A percentile compares a stretch with the other conserved stretches of the same genome.
Evolutionary conservation across 2,797 vertebrate species (phyloP).

Genomic region (Antrozous pallidus): DNA sequence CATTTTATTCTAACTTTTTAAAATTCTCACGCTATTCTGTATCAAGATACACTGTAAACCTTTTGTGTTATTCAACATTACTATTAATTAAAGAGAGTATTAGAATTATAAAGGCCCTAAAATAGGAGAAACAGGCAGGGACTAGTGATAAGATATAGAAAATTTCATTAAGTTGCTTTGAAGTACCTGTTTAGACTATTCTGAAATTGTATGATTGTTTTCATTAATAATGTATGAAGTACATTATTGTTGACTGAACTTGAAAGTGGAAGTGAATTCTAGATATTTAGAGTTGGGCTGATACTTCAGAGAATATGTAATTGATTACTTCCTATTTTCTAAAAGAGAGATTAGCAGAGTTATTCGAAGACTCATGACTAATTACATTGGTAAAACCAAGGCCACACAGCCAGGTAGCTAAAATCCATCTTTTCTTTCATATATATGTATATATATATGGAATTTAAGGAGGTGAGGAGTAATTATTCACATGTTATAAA

Average conservation of each 20-base stretch:
- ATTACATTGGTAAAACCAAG: not conserved
- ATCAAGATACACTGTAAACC: not conserved
- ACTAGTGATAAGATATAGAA: not conserved
- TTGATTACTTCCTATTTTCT: slow-evolving; percentile 45
- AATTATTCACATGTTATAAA: slow-evolving; percentile 1
- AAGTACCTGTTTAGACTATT: not conserved
- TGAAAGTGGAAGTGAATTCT: slow-evolving; percentile 40
- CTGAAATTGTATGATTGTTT: not conserved
- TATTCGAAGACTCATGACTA: not conserved
- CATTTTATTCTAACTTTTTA: not conserved
- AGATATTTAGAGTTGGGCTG: slow-evolving; percentile 2
- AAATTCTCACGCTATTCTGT: not conserved
- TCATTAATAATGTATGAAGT: not conserved
- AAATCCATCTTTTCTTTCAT: slow-evolving; percentile 15
- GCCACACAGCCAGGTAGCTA: not conserved
- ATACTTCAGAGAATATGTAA: slow-evolving; percentile 31
- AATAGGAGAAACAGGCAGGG: not conserved
- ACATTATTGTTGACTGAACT: not conserved
- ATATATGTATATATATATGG: not conserved
- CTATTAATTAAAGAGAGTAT: slow-evolving; percentile 14
- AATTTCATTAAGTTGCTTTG: slow-evolving; percentile 16
- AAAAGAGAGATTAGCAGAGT: slow-evolving; percentile 31
- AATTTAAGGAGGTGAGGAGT: not conserved
- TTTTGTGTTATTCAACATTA: slow-evolving; percentile 3
- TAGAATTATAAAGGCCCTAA: not conserved